phyloP scores from a whole-genome alignment of 2,113 vertebrate genomes.

The Entomyzon cyanotis region DNA sequence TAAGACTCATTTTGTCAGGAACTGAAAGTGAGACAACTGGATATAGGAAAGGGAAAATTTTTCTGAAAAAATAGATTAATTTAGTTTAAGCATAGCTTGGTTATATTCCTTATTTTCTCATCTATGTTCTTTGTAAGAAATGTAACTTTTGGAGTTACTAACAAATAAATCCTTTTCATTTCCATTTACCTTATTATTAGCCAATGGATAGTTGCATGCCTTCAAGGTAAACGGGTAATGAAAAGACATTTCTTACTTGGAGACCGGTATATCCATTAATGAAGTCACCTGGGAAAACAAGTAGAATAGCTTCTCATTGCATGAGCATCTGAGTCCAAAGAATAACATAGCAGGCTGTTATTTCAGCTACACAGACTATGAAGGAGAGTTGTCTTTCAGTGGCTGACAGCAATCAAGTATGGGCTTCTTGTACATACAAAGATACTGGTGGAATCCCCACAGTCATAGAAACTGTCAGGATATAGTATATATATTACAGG shows the following conservation, averaged over 20 bases:
- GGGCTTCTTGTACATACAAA: background rate
- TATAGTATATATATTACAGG: background rate
- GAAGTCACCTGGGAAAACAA: background rate
- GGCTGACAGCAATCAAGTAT: background rate
- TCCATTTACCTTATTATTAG: background rate
- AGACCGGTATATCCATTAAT: background rate
- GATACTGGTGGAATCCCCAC: background rate
- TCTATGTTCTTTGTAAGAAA: background rate
- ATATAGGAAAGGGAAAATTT: background rate
- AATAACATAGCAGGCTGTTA: background rate
- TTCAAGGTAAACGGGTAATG: background rate
- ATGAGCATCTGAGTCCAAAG: background rate
- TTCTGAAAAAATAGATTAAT: background rate
- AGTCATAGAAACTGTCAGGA: background rate
- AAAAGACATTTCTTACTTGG: background rate
- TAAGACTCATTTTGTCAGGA: background rate
- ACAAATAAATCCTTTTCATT: background rate
- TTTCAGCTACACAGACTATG: background rate
- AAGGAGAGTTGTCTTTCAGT: background rate
- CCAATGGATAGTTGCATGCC: background rate
- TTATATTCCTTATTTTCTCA: background rate
- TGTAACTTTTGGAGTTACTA: background rate
- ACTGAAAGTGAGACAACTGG: background rate
- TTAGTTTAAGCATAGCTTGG: background rate
- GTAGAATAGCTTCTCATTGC: background rate